phyloP scores from a whole-genome alignment of 2,797 vertebrate species.

The Melanotaenia parkinsoni region DNA sequence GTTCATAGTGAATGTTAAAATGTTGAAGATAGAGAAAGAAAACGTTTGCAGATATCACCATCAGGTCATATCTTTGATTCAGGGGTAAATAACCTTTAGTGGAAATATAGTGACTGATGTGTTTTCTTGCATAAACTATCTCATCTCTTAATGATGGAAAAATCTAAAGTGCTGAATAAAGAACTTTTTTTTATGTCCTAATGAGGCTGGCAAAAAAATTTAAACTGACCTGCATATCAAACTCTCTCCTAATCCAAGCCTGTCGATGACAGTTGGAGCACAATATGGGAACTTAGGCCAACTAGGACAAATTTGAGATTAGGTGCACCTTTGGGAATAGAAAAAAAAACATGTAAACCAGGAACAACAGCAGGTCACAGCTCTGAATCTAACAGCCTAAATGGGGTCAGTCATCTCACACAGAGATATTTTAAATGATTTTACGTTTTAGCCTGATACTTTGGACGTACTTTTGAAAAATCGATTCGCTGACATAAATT shows the following conservation, averaged over 20 bases:
- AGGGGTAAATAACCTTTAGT: neutral
- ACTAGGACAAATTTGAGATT: constrained; percentile 57
- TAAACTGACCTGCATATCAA: constrained; percentile 13
- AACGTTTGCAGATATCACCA: no score
- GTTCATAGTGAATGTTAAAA: neutral
- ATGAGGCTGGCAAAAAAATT: neutral
- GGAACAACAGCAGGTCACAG: constrained; percentile 19
- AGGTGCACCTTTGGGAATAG: constrained; percentile 57
- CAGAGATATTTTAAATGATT: neutral
- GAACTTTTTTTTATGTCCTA: neutral
- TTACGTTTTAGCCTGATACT: neutral
- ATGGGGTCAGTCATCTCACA: constrained; percentile 28
- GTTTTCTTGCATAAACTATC: neutral
- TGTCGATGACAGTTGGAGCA: constrained; percentile 27
- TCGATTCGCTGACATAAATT: neutral
- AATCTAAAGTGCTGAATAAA: neutral
- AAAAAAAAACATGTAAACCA: constrained; percentile 26
- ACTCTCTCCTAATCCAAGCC: constrained; percentile 4
- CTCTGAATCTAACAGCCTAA: constrained; percentile 17
- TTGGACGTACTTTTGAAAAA: neutral
- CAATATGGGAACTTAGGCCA: constrained; percentile 34
- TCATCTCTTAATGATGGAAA: neutral
- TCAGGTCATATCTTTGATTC: neutral
- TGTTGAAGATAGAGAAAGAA: neutral
- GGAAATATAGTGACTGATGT: neutral